Base-by-base conservation (phyloP, 2,888 invertebrate genomes). In the Branchellion lobata region DNA sequence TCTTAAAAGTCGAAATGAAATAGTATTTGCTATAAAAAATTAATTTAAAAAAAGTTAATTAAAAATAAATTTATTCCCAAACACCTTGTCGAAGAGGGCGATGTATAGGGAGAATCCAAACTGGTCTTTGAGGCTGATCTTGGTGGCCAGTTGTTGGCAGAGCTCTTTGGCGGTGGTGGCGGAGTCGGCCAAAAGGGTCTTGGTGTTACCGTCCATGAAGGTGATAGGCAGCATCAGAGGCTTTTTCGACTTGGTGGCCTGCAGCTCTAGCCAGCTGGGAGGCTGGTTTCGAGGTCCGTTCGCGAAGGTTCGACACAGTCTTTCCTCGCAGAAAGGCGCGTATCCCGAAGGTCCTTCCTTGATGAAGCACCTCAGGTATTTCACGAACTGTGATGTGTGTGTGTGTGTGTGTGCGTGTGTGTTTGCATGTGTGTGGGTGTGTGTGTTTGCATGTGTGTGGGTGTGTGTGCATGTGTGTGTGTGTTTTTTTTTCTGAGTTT, bases 81-180 rank as follows among this genome's bases (percentile, higher is more conserved):
- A 2, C 84, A 91, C 91, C 90, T 99, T 99, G 87, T 99, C 99
- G 88, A 98, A 99, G 40, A 99, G 89, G 14, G 99, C 98, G 86
- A 99, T 98, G 87, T 99, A 99, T 79, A 99, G 89, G 0, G 98
- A 98, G 88, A 99, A 99, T 0, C 99, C 99, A 88, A 99, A 99
- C 86, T 96, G 96, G 88, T 99, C 98, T 84, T 93, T 92, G 27
- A 99, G 89, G 0, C 92, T 92, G 82, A 99, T 97, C 89, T 98
- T 98, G 85, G 97, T 97, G 0, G 97, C 94, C 51, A 99, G 88
- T 86, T 96, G 96, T 88, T 95, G 95, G 88, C 99, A 99, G 18
- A 99, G 89, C 89, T 99, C 98, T 82, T 95, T 90, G 0, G 98
- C 97, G 0, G 98, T 98, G 0, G 98, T 97, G 0, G 98, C 98